These are phyloP conservation scores for Temnothorax nylanderi DNA, from an alignment of 1,140 invertebrate genomes.

Conservation along the genomic window DNA sequence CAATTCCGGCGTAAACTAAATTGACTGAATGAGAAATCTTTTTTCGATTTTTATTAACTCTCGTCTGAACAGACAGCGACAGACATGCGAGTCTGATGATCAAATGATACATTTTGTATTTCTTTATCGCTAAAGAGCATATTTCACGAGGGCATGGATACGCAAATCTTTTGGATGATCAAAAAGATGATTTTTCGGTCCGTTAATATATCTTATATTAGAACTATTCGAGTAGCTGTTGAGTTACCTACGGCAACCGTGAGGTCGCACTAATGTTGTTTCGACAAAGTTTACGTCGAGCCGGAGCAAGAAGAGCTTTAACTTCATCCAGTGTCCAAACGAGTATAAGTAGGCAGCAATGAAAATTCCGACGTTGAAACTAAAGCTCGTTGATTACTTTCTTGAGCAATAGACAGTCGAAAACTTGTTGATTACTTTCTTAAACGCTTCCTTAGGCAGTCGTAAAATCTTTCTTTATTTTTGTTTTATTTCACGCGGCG, in stretches of 20 bases:
- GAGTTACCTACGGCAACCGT: background rate
- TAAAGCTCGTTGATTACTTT: constrained; percentile 52
- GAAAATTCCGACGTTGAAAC: constrained; percentile 17
- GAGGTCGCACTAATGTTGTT: background rate
- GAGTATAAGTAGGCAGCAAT: constrained; percentile 26
- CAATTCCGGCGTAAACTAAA: constrained; percentile 7
- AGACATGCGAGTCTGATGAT: background rate
- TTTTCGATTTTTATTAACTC: background rate
- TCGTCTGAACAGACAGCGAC: background rate
- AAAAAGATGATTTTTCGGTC: background rate
- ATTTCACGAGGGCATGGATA: background rate
- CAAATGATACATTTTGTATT: background rate
- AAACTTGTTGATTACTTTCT: constrained; percentile 59
- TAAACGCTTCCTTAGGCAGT: constrained; percentile 11
- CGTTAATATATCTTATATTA: background rate
- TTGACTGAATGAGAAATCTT: background rate
- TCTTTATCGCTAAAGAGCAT: too few species aligned
- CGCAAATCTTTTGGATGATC: background rate
- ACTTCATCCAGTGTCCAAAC: constrained; percentile 32
- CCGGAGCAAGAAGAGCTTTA: background rate
- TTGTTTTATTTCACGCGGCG: background rate
- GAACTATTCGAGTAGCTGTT: background rate
- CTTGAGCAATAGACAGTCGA: constrained; percentile 19
- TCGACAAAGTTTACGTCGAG: constrained; percentile 16
- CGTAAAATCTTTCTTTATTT: background rate